These are phyloP conservation scores for Sebastes baramenuke DNA, from an alignment of 2,797 vertebrate species.

Conservation along the genomic window DNA sequence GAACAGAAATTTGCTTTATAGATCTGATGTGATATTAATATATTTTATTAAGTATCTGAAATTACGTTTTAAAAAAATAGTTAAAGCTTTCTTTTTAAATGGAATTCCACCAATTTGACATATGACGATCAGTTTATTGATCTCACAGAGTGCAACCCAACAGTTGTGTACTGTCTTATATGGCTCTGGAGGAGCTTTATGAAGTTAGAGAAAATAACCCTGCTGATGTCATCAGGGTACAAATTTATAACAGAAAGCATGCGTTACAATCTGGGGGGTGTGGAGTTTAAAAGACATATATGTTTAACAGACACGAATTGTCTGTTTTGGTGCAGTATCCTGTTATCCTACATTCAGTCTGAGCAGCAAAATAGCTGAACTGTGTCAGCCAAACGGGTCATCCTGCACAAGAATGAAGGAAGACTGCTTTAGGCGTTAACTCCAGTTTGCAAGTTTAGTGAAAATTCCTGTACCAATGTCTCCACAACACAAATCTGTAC, in stretches of 20 bases:
- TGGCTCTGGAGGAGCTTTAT: background rate
- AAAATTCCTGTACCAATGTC: no score
- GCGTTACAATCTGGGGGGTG: no score
- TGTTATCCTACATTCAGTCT: background rate
- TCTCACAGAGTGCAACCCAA: background rate
- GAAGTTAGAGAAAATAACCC: no score
- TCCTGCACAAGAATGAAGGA: background rate
- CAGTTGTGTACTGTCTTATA: background rate
- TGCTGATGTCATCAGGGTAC: no score
- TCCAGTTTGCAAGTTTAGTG: no score
- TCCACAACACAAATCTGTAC: no score
- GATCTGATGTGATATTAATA: background rate
- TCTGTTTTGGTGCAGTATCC: background rate
- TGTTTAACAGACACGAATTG: background rate
- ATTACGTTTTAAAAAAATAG: background rate
- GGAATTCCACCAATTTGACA: background rate
- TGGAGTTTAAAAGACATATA: no score
- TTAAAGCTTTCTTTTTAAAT: background rate
- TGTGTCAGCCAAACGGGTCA: background rate
- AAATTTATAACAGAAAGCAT: no score
- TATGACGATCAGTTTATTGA: background rate
- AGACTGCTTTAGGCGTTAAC: background rate
- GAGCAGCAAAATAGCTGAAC: background rate
- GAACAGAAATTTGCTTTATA: background rate
- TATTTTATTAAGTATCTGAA: background rate